Percentiles rank a stretch among this genome's conserved stretches.
Evolutionary conservation across 2,113 vertebrate species (phyloP).

Genomic region (Panthera uncia): DNA sequence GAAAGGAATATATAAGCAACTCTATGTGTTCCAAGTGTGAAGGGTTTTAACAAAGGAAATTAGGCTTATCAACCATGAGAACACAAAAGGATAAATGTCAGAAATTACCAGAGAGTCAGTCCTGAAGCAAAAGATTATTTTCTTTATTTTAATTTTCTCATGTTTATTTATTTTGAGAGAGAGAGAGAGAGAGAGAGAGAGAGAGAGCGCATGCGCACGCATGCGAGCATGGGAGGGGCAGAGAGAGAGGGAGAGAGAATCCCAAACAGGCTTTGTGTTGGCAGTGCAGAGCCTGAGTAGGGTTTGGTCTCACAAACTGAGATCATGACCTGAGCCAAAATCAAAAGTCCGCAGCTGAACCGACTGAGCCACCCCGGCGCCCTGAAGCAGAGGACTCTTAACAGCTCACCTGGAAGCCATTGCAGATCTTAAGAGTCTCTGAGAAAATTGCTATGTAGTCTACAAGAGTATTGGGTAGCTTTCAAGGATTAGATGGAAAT

Average conservation of each 20-base stretch:
- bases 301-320: too few species aligned
- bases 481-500: not conserved
- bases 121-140: not conserved
- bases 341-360: too few species aligned
- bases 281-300: too few species aligned
- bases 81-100: not conserved
- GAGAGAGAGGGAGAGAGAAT: too few species aligned
- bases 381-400: not conserved
- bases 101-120: not conserved
- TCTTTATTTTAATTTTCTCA: too few species aligned
- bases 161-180: too few species aligned
- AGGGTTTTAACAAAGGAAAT: slow-evolving; percentile 8
- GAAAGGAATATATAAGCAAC: not conserved
- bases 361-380: too few species aligned
- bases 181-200: too few species aligned
- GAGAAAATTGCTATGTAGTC: not conserved
- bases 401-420: not conserved
- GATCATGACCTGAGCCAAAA: too few species aligned
- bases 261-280: too few species aligned
- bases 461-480: not conserved
- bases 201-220: too few species aligned
- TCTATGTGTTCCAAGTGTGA: not conserved
- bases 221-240: too few species aligned
- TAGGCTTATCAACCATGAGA: not conserved
- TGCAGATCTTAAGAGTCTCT: not conserved